phyloP scores from a whole-genome alignment of 2,888 invertebrate species.

The Chrysotoxum bicinctum region DNA sequence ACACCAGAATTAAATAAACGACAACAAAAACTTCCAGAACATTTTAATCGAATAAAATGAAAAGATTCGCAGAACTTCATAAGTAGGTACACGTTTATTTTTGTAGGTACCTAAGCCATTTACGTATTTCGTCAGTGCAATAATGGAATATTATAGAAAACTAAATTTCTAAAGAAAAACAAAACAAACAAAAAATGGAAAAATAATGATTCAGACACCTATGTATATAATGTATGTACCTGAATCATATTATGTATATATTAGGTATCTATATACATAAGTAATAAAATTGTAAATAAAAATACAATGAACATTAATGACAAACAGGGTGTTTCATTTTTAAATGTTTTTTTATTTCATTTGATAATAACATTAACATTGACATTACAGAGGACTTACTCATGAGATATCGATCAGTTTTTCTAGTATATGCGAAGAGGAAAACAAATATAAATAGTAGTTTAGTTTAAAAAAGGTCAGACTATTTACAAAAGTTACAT shows the following conservation, averaged over 20 bases:
- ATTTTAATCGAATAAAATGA: conserved; percentile 37
- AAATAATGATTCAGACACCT: neutral
- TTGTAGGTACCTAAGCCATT: neutral
- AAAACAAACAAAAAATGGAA: neutral
- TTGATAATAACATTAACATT: too few species aligned
- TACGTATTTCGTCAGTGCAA: neutral
- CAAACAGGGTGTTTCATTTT: conserved; percentile 11
- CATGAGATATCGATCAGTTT: too few species aligned
- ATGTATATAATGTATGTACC: too few species aligned
- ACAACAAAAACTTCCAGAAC: neutral
- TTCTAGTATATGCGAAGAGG: too few species aligned
- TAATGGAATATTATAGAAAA: conserved; percentile 32
- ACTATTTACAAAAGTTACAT: too few species aligned
- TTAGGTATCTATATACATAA: neutral
- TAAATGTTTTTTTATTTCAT: too few species aligned
- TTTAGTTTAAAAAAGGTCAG: too few species aligned
- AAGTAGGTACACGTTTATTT: neutral
- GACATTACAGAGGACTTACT: too few species aligned
- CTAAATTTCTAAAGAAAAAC: conserved; percentile 9
- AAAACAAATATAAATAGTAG: too few species aligned
- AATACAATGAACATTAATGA: neutral
- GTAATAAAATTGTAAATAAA: neutral
- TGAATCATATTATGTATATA: neutral
- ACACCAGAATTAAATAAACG: conserved; percentile 19
- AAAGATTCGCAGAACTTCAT: neutral